A percentile compares a stretch with the other conserved stretches of the same genome.
Evolutionary conservation across 1,140 invertebrate genomes (phyloP).

Genomic region (Papilio glaucus): DNA sequence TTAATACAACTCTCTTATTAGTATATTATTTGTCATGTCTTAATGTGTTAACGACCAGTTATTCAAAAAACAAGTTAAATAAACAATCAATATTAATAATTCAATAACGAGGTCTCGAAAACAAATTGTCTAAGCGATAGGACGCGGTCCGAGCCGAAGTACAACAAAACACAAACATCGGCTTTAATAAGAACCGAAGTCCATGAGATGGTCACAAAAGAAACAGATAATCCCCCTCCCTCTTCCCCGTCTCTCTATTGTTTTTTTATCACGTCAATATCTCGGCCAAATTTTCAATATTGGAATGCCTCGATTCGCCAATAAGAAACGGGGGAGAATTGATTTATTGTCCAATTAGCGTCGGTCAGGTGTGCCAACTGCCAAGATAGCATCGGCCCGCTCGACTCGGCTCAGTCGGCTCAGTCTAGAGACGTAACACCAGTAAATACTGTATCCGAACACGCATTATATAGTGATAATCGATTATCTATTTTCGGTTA

Average conservation of each 20-base stretch:
- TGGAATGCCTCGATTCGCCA: constrained; percentile 83
- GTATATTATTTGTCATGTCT: neutral
- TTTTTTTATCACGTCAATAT: constrained; percentile 84
- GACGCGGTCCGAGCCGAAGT: constrained; percentile 58
- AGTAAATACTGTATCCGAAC: neutral
- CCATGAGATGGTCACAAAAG: constrained; percentile 81
- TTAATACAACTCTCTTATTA: neutral
- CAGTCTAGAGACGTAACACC: constrained; percentile 35
- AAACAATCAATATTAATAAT: constrained; percentile 76
- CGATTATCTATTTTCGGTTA: neutral
- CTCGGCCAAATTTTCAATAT: constrained; percentile 83
- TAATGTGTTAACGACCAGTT: constrained; percentile 9
- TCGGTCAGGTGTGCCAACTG: constrained; percentile 83
- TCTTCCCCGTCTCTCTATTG: constrained; percentile 54
- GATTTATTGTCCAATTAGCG: constrained; percentile 84
- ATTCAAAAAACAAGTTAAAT: constrained; percentile 36
- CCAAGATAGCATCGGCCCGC: constrained; percentile 82
- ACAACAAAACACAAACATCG: constrained; percentile 75
- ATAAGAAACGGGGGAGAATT: constrained; percentile 83
- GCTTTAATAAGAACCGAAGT: constrained; percentile 77
- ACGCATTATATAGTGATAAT: neutral
- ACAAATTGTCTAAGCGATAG: constrained; percentile 82
- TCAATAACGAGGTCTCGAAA: constrained; percentile 75
- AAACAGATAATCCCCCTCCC: constrained; percentile 73
- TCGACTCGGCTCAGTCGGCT: constrained; percentile 69